Base-by-base conservation (phyloP, 2,797 vertebrate species). In the Cossypha caffra region DNA sequence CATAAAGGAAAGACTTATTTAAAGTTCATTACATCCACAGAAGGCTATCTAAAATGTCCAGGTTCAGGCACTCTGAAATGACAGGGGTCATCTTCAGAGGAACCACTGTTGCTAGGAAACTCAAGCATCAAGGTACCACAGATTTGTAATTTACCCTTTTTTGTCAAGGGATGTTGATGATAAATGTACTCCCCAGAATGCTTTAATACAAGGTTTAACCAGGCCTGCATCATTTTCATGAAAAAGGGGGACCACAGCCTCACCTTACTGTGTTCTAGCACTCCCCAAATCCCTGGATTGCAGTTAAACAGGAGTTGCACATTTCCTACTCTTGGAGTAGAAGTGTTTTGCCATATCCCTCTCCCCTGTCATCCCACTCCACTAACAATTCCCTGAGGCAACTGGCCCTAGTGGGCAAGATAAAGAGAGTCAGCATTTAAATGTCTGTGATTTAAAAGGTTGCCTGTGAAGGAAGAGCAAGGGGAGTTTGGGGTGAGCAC, bases 81-180 rank as follows among this genome's bases (percentile, higher is more conserved):
- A 90, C n/a, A 76, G 42, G 24, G 92, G 84, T 90, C 90, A 93
- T 59, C 74, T 88, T 78, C 3, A 3, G 55, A 88, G 37, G 33
- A 93, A 79, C n/a, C 2, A 2, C 55, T 62, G 52, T 92, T 96
- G 94, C 92, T 86, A 96, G 71, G 83, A 93, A 18, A 93, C 77
- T 59, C 43, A 61, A 82, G 33, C 26, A 80, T 47, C n/a, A 63
- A 63, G 61, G 18, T 67, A 68, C n/a, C 55, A 67, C 11, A 35
- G 82, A 43, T 50, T 71, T 85, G 59, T 67, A 88, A 81, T 79
- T 73, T 67, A 73, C 37, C 38, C 3, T 29, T 88, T 90, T 88
- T 50, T 92, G 38, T 69, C 29, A 85, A 82, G 42, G 54, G 29
- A 66, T n/a, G 4, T 37, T 48, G n/a, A 69, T 69, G 52, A 63